A percentile compares a stretch with the other conserved stretches of the same genome.
Conservation (phyloP, 2,797 vertebrate genomes). For the Lates japonicus region DNA sequence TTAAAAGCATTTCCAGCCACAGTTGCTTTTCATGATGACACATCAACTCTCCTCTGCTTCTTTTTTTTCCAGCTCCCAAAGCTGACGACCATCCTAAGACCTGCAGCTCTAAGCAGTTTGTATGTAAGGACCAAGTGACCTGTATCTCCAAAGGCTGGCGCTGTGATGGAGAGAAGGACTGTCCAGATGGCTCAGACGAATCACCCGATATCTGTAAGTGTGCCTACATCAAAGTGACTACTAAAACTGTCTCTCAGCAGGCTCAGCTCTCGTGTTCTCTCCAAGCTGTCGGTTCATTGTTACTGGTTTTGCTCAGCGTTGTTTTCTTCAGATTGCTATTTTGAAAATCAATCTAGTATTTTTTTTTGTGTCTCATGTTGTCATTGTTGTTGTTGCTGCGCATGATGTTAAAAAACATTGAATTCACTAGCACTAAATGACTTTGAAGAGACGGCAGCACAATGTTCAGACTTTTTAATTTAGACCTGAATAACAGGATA, state of each 20-base stretch:
- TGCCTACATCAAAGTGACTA: slow-evolving; percentile 14
- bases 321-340: slow-evolving; percentile 11
- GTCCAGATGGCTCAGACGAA: slow-evolving; percentile 97
- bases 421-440: slow-evolving; percentile 29
- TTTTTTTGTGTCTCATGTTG: not conserved
- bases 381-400: slow-evolving; percentile 4
- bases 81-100: slow-evolving; percentile 86
- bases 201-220: slow-evolving; percentile 96
- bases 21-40: slow-evolving; percentile 39
- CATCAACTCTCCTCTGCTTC: slow-evolving; percentile 46
- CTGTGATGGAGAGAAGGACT: slow-evolving; percentile 98
- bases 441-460: slow-evolving; percentile 41
- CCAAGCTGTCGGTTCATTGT: slow-evolving; percentile 10
- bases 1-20: slow-evolving; percentile 3
- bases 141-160: slow-evolving; percentile 99
- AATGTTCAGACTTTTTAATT: slow-evolving; percentile 59
- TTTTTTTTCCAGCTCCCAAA: slow-evolving; percentile 84
- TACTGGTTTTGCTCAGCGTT: slow-evolving; percentile 18
- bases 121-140: slow-evolving; percentile 96
- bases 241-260: slow-evolving; percentile 41
- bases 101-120: slow-evolving; percentile 98
- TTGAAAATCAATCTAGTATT: not conserved
- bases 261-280: slow-evolving; percentile 5
- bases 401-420: slow-evolving; percentile 14
- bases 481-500: slow-evolving; percentile 43